phyloP scores from a whole-genome alignment of 2,797 vertebrate genomes.

The Pantherophis vulpinus region DNA sequence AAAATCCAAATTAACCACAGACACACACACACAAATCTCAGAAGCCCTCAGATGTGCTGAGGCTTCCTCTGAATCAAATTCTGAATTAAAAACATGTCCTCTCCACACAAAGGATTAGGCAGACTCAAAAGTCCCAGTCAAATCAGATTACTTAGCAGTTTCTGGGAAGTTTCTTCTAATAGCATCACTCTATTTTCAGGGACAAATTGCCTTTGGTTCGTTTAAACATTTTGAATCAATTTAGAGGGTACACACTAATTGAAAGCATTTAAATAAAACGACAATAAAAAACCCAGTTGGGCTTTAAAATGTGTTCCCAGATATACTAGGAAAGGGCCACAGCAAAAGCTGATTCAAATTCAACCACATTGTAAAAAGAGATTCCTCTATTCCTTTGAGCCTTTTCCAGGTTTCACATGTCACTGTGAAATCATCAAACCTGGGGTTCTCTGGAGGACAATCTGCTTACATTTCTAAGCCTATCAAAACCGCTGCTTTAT shows the following conservation, averaged over 20 bases:
- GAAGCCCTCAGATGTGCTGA: accelerated
- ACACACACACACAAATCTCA: background rate
- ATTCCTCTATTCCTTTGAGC: slow-evolving; percentile 22
- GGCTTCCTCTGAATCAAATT: background rate
- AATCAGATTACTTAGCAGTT: slow-evolving; percentile 28
- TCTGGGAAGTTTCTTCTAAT: background rate
- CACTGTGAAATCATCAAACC: slow-evolving; percentile 18
- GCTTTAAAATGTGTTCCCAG: slow-evolving; percentile 50
- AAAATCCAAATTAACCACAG: background rate
- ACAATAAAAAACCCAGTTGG: slow-evolving; percentile 51
- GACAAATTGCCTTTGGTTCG: slow-evolving; percentile 40
- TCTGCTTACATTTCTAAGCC: background rate
- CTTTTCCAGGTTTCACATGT: background rate
- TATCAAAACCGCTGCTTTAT: background rate
- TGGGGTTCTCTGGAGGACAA: background rate
- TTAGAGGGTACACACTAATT: slow-evolving; percentile 48
- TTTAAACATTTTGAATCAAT: slow-evolving; percentile 37
- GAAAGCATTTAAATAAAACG: slow-evolving; percentile 59
- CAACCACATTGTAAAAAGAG: slow-evolving; percentile 6
- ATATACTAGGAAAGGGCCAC: slow-evolving; percentile 30
- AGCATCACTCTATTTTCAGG: slow-evolving; percentile 21
- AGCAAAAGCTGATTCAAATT: slow-evolving; percentile 41
- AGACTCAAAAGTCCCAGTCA: slow-evolving; percentile 31
- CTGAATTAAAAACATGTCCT: slow-evolving; percentile 17
- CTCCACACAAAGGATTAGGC: background rate